Evolutionary conservation across 2,797 vertebrate species (phyloP), one percentile per base, ranked within the genome.

Genomic region (Protonibea diacanthus): DNA sequence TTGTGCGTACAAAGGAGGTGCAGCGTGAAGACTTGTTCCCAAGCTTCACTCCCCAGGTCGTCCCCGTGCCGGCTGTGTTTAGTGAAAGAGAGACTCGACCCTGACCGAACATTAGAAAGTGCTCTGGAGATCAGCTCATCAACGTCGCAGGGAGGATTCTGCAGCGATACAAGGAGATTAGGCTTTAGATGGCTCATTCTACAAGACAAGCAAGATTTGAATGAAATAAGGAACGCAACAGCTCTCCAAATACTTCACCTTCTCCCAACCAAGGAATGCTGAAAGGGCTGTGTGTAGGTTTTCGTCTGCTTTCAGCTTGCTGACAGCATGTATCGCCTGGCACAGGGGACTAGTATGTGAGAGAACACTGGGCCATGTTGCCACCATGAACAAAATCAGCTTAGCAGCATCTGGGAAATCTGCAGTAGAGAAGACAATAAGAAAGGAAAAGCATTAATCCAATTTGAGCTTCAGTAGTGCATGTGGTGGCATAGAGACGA

Each of bases 181-280:
- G 6, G 80, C 85, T 84, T 81, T 14, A 78, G 42, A 76, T 3
- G 6, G 3, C 8, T 45, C 4, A 42, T 20, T 64, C 17, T 9
- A 51, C 9, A 11, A 25, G 11, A 47, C 2, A n/a, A 45, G 12
- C 8, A 17, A 8, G 3, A 64, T 49, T 29, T 21, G 0, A 48
- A 2, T 11, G 17, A 65, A 71, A 56, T 45, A 40, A 47, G 2
- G 18, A 2, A 67, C 12, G 42, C 6, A 25, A 23, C 45, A 72
- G n/a, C 5, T 61, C 1, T 12, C 53, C 51, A 57, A 75, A 57
- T 85, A 89, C 23, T 45, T 92, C 92, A 98, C 98, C 98, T 96
- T 96, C n/a, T 98, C 96, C 97, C 97, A 99, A 59, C 71, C 94
- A 60, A 99, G 94, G 81, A 96, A 98, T 2, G 91, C 88, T 29